Evolutionary conservation across 1,140 invertebrate species (phyloP), one percentile per base, ranked within the genome.

Genomic region (Saccostrea glomerata): DNA sequence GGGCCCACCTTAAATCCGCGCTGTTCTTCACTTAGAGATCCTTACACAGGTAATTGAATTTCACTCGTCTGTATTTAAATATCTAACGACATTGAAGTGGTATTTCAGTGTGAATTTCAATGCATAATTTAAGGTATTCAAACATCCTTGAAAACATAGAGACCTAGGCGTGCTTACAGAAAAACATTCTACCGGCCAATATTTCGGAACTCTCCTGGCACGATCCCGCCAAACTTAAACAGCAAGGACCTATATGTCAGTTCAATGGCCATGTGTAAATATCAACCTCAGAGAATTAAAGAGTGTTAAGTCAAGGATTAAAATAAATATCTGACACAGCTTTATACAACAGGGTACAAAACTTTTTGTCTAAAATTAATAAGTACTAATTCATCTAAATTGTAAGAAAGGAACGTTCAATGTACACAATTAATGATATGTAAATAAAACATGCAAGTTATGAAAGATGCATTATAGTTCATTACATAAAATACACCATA

Each of bases 221-320:
- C 60, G 60, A 20, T 66, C 23, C 9, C 20, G 2, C 60, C n/a
- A 23, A 66, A n/a, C 1, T 47, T 47, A 9, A 47, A 47, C 47
- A 47, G 47, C 47, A 6, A 47, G 47, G 47, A 7, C 47, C 47
- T 47, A 2, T 23, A n/a, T 7, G 60, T 23, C 17, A 66, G 9
- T 66, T 66, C 25, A 30, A 25, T 30, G 30, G 70, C 25, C 15
- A 25, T 77, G 25, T 77, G 25, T 30, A 77, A 30, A 77, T 25
- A 77, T 77, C 13, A 47, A 47, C 47, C 47, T 47, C 47, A 47
- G 47, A 47, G 47, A 47, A 47, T 47, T 47, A 66, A 23, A n/a
- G n/a, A n/a, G 20, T 66, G 60, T 66, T 66, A 66, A 66, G 60
- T 66, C 60, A 66, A 66, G 60, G 60, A 66, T 66, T 66, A 20